Conservation (phyloP, 2,797 vertebrate species). For the Euphonia xanthogaster region DNA sequence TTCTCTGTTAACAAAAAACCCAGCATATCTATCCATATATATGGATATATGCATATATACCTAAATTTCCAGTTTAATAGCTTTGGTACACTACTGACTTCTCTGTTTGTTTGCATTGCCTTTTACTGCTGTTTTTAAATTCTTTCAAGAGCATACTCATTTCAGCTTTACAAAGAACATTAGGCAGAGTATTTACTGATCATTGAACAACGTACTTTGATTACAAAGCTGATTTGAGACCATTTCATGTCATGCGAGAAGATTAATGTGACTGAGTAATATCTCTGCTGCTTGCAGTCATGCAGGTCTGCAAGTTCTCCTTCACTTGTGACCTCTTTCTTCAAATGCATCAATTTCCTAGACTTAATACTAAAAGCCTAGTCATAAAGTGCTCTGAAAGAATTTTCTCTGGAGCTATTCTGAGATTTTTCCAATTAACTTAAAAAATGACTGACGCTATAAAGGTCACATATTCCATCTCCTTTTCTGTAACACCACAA, state of each 20-base stretch:
- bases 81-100: neutral
- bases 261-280: neutral
- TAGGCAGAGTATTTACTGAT: slow-evolving; percentile 1
- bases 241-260: neutral
- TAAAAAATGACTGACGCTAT: slow-evolving; percentile 22
- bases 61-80: neutral
- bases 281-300: neutral
- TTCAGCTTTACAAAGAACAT: neutral
- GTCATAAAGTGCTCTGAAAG: slow-evolving; percentile 20
- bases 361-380: slow-evolving; percentile 9
- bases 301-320: neutral
- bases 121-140: neutral
- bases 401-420: slow-evolving; percentile 45
- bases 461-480: slow-evolving; percentile 20
- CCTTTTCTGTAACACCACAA: neutral
- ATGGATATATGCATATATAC: neutral
- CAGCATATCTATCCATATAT: neutral
- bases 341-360: slow-evolving; percentile 19
- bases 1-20: neutral
- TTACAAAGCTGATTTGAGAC: neutral
- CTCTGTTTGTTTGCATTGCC: neutral
- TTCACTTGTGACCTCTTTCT: slow-evolving; percentile 18
- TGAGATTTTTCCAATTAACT: slow-evolving; percentile 54
- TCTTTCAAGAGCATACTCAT: neutral
- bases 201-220: neutral